A percentile compares a stretch with the other conserved stretches of the same genome.
phyloP scores from a whole-genome alignment of 2,797 vertebrate species.

The Crocodylus rhombifer region DNA sequence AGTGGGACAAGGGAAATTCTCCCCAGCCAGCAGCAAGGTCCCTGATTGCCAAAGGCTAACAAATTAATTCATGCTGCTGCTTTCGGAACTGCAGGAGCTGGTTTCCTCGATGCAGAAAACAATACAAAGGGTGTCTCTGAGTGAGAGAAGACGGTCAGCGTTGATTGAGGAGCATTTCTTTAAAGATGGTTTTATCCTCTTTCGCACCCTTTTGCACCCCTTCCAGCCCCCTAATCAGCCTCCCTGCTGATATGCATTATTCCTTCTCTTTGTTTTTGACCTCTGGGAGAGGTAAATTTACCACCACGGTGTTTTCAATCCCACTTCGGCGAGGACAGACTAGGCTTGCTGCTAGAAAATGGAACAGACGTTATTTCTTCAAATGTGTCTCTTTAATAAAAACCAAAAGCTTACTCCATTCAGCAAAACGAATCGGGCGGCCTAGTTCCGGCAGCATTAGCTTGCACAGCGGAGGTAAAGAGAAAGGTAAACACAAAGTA shows the following conservation, averaged over 20 bases:
- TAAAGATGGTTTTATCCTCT: constrained; percentile 19
- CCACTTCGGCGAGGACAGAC: constrained; percentile 7
- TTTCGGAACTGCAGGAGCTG: background rate
- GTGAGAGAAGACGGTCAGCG: constrained; percentile 20
- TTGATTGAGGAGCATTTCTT: constrained; percentile 12
- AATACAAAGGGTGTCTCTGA: constrained; percentile 33
- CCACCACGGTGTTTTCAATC: constrained; percentile 43
- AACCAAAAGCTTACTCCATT: constrained; percentile 43
- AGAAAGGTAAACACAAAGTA: constrained; percentile 49
- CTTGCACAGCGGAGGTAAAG: background rate
- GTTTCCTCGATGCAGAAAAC: constrained; percentile 44
- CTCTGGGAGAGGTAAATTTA: constrained; percentile 55
- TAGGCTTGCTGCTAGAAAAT: constrained; percentile 39
- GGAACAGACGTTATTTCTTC: background rate
- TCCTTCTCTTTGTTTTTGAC: constrained; percentile 48
- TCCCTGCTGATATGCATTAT: background rate
- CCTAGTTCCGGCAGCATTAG: background rate
- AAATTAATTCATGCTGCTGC: constrained; percentile 9
- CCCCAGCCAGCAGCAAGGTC: background rate
- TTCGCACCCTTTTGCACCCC: background rate
- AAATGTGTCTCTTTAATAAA: constrained; percentile 37
- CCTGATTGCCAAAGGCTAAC: background rate
- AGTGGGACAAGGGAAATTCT: constrained; percentile 14
- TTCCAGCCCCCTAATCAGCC: constrained; percentile 36
- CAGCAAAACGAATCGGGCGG: constrained; percentile 16